phyloP scores from a whole-genome alignment of 2,113 vertebrate species.

The Melanocharis versteri region DNA sequence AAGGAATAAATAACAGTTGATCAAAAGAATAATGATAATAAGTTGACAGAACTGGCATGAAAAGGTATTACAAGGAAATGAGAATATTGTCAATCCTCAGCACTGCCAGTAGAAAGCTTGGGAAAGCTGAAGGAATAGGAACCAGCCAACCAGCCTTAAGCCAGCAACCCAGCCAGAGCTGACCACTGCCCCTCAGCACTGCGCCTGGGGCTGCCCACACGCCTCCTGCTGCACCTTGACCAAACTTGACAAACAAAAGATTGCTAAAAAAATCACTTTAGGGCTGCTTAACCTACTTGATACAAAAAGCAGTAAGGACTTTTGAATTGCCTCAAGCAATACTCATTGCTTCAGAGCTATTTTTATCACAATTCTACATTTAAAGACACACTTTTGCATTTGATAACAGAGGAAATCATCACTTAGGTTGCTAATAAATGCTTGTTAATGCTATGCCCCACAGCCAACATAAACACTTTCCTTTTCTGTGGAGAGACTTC shows the following conservation, averaged over 20 bases:
- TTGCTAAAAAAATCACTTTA: neutral
- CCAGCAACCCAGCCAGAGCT: neutral
- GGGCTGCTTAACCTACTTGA: neutral
- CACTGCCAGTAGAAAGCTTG: neutral
- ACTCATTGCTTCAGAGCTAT: neutral
- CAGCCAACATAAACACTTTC: neutral
- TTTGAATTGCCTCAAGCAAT: neutral
- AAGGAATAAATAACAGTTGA: neutral
- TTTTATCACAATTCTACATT: neutral
- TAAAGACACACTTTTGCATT: neutral
- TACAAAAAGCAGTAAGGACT: neutral
- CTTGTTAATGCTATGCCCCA: neutral
- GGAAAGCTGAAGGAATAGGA: neutral
- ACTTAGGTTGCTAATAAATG: neutral
- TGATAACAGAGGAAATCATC: neutral
- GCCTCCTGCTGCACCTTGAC: neutral
- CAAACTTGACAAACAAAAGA: neutral
- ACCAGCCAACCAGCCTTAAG: neutral
- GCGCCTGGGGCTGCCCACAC: neutral
- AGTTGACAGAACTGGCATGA: neutral
- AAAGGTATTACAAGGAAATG: neutral
- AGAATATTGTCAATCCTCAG: neutral
- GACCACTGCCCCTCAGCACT: neutral
- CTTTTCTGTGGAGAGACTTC: neutral
- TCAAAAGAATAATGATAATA: neutral